Conservation (phyloP, 2,113 vertebrate genomes). For the Centropristis striata region DNA sequence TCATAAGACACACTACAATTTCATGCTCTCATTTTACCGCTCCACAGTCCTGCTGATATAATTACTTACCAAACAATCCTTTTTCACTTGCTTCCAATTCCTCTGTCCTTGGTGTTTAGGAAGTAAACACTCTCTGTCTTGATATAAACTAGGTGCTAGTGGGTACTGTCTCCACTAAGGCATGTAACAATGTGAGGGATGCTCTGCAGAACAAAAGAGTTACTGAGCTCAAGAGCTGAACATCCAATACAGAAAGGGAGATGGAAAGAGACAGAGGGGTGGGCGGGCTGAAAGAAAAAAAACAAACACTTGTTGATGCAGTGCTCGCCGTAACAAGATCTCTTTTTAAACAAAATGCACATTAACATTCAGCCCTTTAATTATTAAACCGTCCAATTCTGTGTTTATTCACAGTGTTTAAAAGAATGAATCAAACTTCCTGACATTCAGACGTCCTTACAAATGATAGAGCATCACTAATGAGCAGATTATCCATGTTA, state of each 20-base stretch:
- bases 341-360: slow-evolving; percentile 26
- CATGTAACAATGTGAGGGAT: slow-evolving; percentile 75
- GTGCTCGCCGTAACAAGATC: slow-evolving; percentile 14
- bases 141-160: slow-evolving; percentile 66
- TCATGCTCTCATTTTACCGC: background rate
- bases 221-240: slow-evolving; percentile 76
- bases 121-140: slow-evolving; percentile 52
- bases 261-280: slow-evolving; percentile 41
- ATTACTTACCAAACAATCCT: slow-evolving; percentile 53
- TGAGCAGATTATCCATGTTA: slow-evolving; percentile 62
- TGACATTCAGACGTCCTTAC: slow-evolving; percentile 42
- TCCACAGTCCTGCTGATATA: background rate
- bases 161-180: slow-evolving; percentile 81
- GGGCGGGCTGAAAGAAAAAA: slow-evolving; percentile 40
- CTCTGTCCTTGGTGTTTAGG: slow-evolving; percentile 18
- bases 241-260: slow-evolving; percentile 70
- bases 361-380: slow-evolving; percentile 19
- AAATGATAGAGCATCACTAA: slow-evolving; percentile 50
- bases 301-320: slow-evolving; percentile 60
- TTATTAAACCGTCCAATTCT: slow-evolving; percentile 10
- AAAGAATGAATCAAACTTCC: slow-evolving; percentile 29
- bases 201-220: slow-evolving; percentile 81
- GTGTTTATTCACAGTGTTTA: background rate
- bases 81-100: slow-evolving; percentile 28
- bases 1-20: background rate